phyloP scores from a whole-genome alignment of 2,113 vertebrate genomes.

The Megaptera novaeangliae region DNA sequence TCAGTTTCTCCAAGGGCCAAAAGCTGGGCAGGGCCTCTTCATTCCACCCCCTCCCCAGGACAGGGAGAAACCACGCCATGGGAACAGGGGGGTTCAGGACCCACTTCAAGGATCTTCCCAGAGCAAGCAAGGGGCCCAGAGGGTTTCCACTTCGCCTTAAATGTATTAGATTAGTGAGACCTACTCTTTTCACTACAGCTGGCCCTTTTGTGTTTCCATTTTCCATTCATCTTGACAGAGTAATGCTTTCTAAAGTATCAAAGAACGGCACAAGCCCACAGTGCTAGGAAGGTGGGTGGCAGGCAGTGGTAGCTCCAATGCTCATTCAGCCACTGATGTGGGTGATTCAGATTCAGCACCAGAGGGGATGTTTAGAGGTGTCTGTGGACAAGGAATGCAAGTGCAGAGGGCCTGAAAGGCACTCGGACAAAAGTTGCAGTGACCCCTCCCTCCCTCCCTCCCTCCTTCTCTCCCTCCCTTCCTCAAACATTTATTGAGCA shows the following conservation, averaged over 20 bases:
- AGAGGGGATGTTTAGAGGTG: background rate
- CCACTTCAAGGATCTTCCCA: background rate
- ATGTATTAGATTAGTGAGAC: fast-evolving
- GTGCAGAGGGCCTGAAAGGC: background rate
- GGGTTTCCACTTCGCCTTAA: background rate
- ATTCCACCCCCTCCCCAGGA: background rate
- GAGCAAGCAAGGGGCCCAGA: fast-evolving
- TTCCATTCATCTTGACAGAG: background rate
- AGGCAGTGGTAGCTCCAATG: fast-evolving
- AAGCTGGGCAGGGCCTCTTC: background rate
- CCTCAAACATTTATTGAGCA: background rate
- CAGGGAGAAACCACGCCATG: fast-evolving
- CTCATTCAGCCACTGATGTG: background rate
- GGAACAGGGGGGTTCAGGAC: background rate
- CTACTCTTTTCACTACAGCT: fast-evolving
- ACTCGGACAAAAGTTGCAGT: background rate
- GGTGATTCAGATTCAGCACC: fast-evolving
- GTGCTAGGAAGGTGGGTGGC: background rate
- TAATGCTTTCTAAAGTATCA: fast-evolving
- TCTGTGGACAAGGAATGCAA: background rate
- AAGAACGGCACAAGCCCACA: fast-evolving
- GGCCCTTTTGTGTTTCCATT: background rate
- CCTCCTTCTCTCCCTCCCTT: background rate
- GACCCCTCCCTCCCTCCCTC: fast-evolving
- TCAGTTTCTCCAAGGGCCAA: background rate